Evolutionary conservation across 2,113 vertebrate species (phyloP).

Genomic region (Tichodroma muraria): DNA sequence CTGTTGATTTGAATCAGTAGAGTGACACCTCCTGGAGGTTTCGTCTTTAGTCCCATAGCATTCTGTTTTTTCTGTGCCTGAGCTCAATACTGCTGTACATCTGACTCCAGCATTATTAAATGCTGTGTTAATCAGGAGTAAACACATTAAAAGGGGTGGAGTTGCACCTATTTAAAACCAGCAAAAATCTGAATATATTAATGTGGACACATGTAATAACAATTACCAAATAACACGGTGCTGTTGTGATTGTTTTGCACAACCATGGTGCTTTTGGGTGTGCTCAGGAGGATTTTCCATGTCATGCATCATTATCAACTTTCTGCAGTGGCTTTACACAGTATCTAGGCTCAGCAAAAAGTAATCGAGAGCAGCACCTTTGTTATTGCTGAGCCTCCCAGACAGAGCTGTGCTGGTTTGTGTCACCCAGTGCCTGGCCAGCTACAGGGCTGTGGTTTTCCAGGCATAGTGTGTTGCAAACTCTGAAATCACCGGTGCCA

Average conservation of each 20-base stretch:
- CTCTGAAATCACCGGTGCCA: not conserved
- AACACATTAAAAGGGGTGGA: not conserved
- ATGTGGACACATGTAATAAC: not conserved
- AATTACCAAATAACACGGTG: not conserved
- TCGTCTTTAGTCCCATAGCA: not conserved
- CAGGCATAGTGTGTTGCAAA: not conserved
- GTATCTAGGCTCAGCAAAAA: slow-evolving; percentile 34
- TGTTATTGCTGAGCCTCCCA: not conserved
- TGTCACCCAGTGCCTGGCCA: not conserved
- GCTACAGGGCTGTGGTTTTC: not conserved
- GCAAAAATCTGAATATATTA: not conserved
- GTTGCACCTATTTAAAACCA: not conserved
- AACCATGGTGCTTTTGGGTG: not conserved
- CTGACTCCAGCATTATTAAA: not conserved
- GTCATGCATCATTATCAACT: slow-evolving; percentile 30
- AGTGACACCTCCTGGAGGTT: not conserved
- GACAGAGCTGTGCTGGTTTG: not conserved
- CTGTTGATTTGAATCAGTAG: not conserved
- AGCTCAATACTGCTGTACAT: not conserved
- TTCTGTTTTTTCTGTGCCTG: not conserved
- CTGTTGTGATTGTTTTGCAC: not conserved
- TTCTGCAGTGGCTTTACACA: not conserved
- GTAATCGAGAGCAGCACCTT: not conserved
- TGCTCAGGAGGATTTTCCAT: not conserved
- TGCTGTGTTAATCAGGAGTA: not conserved